Percentiles rank a stretch among this genome's conserved stretches.
phyloP scores from a whole-genome alignment of 2,888 invertebrate species.

The Drosophila antonietae region DNA sequence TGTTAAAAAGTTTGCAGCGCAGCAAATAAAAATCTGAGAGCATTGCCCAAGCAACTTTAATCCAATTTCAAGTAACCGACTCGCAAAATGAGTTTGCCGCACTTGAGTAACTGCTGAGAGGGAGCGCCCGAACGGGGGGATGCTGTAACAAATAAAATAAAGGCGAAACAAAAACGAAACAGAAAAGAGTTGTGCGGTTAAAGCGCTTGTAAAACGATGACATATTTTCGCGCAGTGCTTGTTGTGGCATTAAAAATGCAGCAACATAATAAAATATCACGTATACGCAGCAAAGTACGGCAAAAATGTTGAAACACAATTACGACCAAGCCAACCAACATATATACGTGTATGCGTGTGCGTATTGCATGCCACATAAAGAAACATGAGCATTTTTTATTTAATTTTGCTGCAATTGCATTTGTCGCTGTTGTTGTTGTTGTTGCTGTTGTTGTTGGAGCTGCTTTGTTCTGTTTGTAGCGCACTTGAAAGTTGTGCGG shows the following conservation, averaged over 20 bases:
- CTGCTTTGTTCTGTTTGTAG: slow-evolving; percentile 46
- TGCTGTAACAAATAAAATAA: slow-evolving; percentile 4
- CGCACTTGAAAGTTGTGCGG: slow-evolving; percentile 69
- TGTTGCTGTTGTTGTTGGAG: slow-evolving; percentile 32
- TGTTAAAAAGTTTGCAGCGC: slow-evolving; percentile 50
- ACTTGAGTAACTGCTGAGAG: slow-evolving; percentile 37
- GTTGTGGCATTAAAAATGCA: slow-evolving; percentile 63
- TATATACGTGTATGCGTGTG: slow-evolving; percentile 7
- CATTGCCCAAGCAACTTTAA: slow-evolving; percentile 47
- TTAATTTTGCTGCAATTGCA: slow-evolving; percentile 65
- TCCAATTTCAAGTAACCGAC: slow-evolving; percentile 69
- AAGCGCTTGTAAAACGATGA: slow-evolving; percentile 56
- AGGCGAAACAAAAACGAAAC: slow-evolving; percentile 6
- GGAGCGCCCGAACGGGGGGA: no score
- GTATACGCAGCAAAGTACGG: slow-evolving; percentile 53
- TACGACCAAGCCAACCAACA: slow-evolving; percentile 51
- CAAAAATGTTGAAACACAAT: slow-evolving; percentile 71
- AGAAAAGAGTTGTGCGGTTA: slow-evolving; percentile 36
- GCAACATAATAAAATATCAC: slow-evolving; percentile 68
- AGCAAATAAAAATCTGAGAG: slow-evolving; percentile 50
- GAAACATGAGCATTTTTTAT: slow-evolving; percentile 68
- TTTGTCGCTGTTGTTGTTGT: slow-evolving; percentile 10
- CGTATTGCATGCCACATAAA: slow-evolving; percentile 43
- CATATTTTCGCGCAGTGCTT: slow-evolving; percentile 60
- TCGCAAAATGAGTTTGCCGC: slow-evolving; percentile 59